These are phyloP conservation scores for Sinocyclocheilus anophthalmus DNA, from an alignment of 2,113 vertebrate species.

Conservation along the genomic window DNA sequence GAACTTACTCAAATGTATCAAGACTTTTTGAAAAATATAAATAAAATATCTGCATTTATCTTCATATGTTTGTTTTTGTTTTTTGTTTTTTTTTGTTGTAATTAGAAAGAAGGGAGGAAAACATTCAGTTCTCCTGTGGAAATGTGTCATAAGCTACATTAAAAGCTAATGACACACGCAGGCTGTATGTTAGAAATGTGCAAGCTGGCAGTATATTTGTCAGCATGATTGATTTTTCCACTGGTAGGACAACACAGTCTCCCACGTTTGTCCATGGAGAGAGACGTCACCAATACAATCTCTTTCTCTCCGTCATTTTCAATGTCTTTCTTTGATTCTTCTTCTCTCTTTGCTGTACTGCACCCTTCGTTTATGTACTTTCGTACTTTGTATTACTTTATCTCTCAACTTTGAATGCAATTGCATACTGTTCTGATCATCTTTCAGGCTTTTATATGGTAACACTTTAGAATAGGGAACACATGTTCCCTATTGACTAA, in stretches of 20 bases:
- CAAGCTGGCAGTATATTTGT: conserved; percentile 36
- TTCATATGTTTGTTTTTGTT: too few species aligned
- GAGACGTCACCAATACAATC: conserved; percentile 46
- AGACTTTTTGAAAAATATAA: background rate
- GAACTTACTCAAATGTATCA: background rate
- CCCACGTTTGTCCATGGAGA: conserved; percentile 39
- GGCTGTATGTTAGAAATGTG: conserved; percentile 19
- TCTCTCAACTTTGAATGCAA: background rate
- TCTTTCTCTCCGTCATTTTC: background rate
- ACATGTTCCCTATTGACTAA: too few species aligned
- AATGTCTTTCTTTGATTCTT: conserved; percentile 6
- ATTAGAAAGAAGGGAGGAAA: background rate
- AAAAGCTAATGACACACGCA: background rate
- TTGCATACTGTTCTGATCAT: background rate
- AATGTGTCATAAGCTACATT: background rate
- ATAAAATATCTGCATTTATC: background rate
- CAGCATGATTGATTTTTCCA: conserved; percentile 60
- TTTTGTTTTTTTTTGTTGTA: too few species aligned
- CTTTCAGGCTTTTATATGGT: background rate
- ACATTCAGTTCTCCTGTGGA: background rate
- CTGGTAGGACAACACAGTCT: conserved; percentile 45
- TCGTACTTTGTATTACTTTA: background rate
- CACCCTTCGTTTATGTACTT: background rate
- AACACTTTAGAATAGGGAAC: too few species aligned
- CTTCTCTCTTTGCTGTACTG: conserved; percentile 5